A percentile compares a stretch with the other conserved stretches of the same genome.
Conservation (phyloP, 2,113 vertebrate species). For the Dipodomys ordii region DNA sequence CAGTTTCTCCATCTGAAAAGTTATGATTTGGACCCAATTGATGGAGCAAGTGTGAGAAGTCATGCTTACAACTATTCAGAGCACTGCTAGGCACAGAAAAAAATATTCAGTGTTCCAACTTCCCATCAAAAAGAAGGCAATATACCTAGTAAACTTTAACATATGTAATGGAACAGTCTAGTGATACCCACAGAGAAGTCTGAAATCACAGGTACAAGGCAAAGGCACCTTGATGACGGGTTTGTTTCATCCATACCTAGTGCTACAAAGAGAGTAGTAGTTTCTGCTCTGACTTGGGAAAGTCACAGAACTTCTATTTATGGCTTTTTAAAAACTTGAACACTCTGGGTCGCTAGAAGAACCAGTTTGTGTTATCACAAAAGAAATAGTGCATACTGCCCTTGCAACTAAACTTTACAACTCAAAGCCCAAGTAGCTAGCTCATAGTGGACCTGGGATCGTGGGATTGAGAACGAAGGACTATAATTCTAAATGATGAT, state of each 20-base stretch:
- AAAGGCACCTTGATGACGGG: not conserved
- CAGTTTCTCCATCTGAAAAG: not conserved
- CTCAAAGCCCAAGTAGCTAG: not conserved
- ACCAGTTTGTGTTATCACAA: not conserved
- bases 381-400: not conserved
- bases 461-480: not conserved
- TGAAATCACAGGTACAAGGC: not conserved
- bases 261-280: not conserved
- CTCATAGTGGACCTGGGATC: not conserved
- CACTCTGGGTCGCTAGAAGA: not conserved
- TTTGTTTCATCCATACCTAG: not conserved
- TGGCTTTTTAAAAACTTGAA: not conserved
- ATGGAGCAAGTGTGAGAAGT: not conserved
- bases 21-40: not conserved
- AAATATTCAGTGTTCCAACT: not conserved
- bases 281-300: not conserved
- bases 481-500: not conserved
- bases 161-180: not conserved
- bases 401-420: constrained; percentile 14
- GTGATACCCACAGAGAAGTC: no score
- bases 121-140: not conserved
- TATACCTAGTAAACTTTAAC: not conserved
- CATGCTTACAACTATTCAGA: not conserved
- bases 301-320: not conserved
- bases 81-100: not conserved